Base-by-base conservation (phyloP, 2,888 invertebrate species). In the Lithodes maja region DNA sequence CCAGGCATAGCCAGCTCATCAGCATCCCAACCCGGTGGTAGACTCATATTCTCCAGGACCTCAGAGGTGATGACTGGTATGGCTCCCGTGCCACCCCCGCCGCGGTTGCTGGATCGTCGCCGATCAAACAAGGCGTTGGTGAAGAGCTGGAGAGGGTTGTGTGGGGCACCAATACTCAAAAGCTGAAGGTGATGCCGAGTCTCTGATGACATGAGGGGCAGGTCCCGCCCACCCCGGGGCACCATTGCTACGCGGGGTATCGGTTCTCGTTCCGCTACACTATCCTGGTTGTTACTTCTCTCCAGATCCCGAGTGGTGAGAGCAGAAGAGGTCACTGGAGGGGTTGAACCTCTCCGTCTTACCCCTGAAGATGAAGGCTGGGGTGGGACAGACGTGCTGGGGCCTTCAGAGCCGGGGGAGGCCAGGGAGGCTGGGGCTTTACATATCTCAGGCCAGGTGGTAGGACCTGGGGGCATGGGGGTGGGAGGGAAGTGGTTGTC, bases 101-200 rank as follows among this genome's bases (percentile, higher is more conserved):
- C 85, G 78, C 84, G 92, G 86, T 53, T 92, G 92, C 86, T 93
- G 92, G 77, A 93, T 93, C 91, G 93, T 93, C 90, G 78, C 54
- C 94, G 92, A 15, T 94, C 94, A 15, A 93, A 92, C 71, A 94
- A 92, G 0, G 93, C 92, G 54, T 93, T 93, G 2, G 93, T 93
- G 79, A 93, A 90, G 53, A 93, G 92, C 61, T 93, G 93, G 93
- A 92, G 92, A 79, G 92, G 93, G 85, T 91, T 92, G 49, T 92
- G 92, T 17, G 83, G 84, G 33, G 88, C 88, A 54, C 88, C 88
- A 12, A 88, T 88, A 69, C 85, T 89, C 53, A 89, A 69, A 15
- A 89, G 81, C 78, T 89, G 89, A 17, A 89, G 68, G 77, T 85
- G 89, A 69, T 83, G 83, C 50, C 89, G 85, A 61, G 85, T 85